These are phyloP conservation scores for Accipiter cooperii DNA, from an alignment of 2,113 vertebrate species.

Conservation along the genomic window DNA sequence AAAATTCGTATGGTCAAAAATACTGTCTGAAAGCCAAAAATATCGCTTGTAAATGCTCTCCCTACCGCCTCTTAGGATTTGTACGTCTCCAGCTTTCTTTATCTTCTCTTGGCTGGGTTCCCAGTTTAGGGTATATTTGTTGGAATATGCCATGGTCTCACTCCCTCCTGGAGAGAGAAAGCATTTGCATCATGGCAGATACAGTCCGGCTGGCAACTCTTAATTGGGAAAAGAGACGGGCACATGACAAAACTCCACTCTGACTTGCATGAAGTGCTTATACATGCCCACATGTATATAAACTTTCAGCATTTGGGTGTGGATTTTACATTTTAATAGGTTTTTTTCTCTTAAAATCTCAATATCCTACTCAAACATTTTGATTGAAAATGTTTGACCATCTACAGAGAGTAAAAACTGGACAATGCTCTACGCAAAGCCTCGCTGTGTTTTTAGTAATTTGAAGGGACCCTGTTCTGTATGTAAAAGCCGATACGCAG, in stretches of 20 bases:
- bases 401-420: not conserved
- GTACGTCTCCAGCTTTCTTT: not conserved
- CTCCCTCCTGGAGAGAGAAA: not conserved
- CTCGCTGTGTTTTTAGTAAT: not conserved
- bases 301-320: not conserved
- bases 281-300: fast-evolving
- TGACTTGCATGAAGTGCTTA: not conserved
- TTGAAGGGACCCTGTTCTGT: not conserved
- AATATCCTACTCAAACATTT: not conserved
- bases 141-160: not conserved
- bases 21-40: not conserved
- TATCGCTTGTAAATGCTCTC: not conserved
- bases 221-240: not conserved
- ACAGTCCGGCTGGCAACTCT: not conserved
- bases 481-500: not conserved
- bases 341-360: not conserved
- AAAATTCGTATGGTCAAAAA: not conserved
- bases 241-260: not conserved
- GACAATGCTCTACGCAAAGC: not conserved
- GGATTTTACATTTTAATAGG: not conserved
- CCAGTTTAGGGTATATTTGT: not conserved
- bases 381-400: not conserved
- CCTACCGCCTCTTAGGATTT: not conserved
- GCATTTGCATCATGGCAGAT: not conserved
- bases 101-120: not conserved